phyloP scores from a whole-genome alignment of 2,888 invertebrate genomes.

The Parthenolecanium corni region DNA sequence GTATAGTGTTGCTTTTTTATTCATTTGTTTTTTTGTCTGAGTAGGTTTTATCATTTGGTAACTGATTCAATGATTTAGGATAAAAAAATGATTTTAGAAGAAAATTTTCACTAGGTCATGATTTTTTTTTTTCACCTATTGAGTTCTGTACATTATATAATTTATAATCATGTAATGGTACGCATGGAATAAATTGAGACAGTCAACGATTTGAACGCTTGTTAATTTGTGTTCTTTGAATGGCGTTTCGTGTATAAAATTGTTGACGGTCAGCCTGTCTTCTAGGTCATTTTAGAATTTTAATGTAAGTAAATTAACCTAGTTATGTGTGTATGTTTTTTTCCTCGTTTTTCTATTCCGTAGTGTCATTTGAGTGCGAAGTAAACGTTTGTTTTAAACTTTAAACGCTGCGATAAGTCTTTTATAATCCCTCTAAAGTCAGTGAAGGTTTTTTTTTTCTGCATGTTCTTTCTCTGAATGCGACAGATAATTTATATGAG shows the following conservation, averaged over 20 bases:
- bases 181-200: conserved; percentile 20
- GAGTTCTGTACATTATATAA: background rate
- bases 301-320: conserved; percentile 27
- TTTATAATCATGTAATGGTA: conserved; percentile 16
- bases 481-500: no score
- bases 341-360: no score
- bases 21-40: no score
- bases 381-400: conserved; percentile 14
- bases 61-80: background rate
- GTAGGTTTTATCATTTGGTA: no score
- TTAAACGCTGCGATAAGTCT: conserved; percentile 9
- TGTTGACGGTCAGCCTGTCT: conserved; percentile 26
- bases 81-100: background rate
- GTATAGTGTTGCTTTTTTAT: no score
- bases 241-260: conserved; percentile 14
- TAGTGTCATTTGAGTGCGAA: conserved; percentile 24
- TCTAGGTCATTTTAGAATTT: conserved; percentile 20
- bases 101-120: conserved; percentile 9
- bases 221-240: conserved; percentile 18
- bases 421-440: background rate
- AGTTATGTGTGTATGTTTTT: background rate
- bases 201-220: conserved; percentile 20
- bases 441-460: background rate
- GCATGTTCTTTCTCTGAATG: no score
- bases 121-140: background rate